Conservation (phyloP, 2,888 invertebrate genomes). For the Hyles lineata region DNA sequence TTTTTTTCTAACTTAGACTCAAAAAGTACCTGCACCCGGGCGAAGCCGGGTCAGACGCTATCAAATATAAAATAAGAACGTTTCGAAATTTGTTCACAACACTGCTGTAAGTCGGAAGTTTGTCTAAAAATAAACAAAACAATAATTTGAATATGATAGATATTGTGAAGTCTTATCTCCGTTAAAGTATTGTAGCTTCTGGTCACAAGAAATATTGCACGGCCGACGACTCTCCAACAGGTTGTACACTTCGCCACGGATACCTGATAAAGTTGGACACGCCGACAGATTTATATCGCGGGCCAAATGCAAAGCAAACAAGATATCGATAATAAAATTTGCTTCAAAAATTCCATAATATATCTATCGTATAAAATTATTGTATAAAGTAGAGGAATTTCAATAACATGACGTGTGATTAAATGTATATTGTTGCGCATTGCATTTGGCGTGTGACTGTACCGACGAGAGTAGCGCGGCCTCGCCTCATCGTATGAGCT, state of each 20-base stretch:
- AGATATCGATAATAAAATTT: not conserved
- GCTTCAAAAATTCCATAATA: not conserved
- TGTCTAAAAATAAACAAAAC: conserved; percentile 12
- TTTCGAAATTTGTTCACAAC: not conserved
- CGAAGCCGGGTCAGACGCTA: too few species aligned
- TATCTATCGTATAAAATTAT: not conserved
- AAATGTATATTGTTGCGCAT: not conserved
- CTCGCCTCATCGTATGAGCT: conserved; percentile 36
- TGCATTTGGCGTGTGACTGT: conserved; percentile 27
- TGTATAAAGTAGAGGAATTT: not conserved
- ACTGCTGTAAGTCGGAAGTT: conserved; percentile 1
- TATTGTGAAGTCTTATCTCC: conserved; percentile 22
- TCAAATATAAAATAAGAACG: not conserved
- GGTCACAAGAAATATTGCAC: conserved; percentile 50
- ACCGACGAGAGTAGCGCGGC: conserved; percentile 23
- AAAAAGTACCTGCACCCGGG: too few species aligned
- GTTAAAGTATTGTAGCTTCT: conserved; percentile 34
- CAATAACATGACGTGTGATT: not conserved
- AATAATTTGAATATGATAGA: conserved; percentile 25
- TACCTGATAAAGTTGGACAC: conserved; percentile 14
- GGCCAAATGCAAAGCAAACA: not conserved
- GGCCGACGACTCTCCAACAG: conserved; percentile 41
- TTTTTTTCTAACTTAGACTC: too few species aligned
- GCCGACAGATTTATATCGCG: conserved; percentile 14
- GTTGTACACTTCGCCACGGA: conserved; percentile 32